A percentile compares a stretch with the other conserved stretches of the same genome.
phyloP scores from a whole-genome alignment of 2,888 invertebrate genomes.

The Eristalis pertinax region DNA sequence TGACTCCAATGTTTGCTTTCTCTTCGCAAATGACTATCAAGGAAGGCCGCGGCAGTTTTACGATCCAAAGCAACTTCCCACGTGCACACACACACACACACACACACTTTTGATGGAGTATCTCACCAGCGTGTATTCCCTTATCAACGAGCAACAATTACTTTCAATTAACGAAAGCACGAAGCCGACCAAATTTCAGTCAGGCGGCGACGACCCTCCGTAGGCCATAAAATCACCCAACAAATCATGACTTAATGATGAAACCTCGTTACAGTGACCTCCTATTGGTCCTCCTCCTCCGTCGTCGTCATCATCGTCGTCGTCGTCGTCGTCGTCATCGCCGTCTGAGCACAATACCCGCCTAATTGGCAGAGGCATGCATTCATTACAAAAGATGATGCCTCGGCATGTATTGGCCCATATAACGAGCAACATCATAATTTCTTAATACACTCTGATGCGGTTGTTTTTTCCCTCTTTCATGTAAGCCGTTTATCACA shows the following conservation, averaged over 20 bases:
- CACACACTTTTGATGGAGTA: too few species aligned
- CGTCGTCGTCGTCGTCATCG: not conserved
- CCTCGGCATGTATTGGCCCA: not conserved
- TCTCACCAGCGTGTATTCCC: not conserved
- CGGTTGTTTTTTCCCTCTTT: conserved; percentile 6
- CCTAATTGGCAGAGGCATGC: conserved; percentile 26
- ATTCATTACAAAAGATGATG: conserved; percentile 11
- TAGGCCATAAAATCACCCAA: not conserved
- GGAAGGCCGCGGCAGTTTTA: too few species aligned
- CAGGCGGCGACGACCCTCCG: not conserved
- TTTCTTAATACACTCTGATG: conserved; percentile 39
- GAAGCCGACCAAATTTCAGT: not conserved
- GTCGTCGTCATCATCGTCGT: too few species aligned
- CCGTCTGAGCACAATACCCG: not conserved
- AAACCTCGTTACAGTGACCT: conserved; percentile 9
- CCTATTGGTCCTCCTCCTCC: too few species aligned
- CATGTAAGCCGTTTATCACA: conserved; percentile 57
- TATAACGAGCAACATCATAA: conserved; percentile 30
- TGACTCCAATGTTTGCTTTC: too few species aligned
- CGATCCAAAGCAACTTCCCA: too few species aligned
- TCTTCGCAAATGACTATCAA: too few species aligned
- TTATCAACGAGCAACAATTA: not conserved
- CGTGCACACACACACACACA: too few species aligned
- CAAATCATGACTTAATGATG: conserved; percentile 33
- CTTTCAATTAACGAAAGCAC: not conserved